Evolutionary conservation across 2,888 invertebrate genomes (phyloP), one percentile per base, ranked within the genome.

Genomic region (Pinctada fucata): DNA sequence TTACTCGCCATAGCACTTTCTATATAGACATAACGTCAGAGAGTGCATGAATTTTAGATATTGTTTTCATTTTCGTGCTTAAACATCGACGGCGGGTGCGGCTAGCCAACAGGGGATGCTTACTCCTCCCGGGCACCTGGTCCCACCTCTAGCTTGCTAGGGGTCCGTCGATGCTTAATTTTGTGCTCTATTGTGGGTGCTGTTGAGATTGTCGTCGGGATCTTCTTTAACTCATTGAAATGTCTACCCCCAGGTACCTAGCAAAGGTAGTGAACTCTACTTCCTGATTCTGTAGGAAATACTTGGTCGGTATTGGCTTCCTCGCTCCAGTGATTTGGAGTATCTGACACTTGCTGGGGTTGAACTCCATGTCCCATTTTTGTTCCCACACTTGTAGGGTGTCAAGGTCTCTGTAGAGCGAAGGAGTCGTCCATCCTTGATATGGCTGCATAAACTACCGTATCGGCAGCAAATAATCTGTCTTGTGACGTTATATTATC

Each of bases 241-340:
- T 52, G 58, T 52, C 58, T 5, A 52, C 58, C 58, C 58, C 58
- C 10, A 52, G 58, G 58, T 52, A 52, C 58, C 58, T 58, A 58
- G 58, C 58, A 13, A 6, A 10, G 58, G 6, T 10, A 58, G 58
- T 58, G 58, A 58, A 6, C 58, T 58, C 58, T 10, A 58, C 8
- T 58, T 58, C 58, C 58, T 58, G 58, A 58, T 58, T 58, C 0
- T 58, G 58, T 58, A 58, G 58, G 58, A 58, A 58, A 13, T 58
- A 58, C 58, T 58, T 58, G 58, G 58, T 58, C 58, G 58, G 58
- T 58, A 58, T 58, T 58, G 58, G 58, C 58, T 58, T 58, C 58
- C 58, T 58, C 58, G 58, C 13, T 58, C 58, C 13, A 10, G 58
- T 58, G 13, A 58, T 58, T 58, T 58, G 58, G 0, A 58, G 58